Evolutionary conservation across 2,113 vertebrate species (phyloP), one percentile per base, ranked within the genome.

Genomic region (Coptodon rendalli): DNA sequence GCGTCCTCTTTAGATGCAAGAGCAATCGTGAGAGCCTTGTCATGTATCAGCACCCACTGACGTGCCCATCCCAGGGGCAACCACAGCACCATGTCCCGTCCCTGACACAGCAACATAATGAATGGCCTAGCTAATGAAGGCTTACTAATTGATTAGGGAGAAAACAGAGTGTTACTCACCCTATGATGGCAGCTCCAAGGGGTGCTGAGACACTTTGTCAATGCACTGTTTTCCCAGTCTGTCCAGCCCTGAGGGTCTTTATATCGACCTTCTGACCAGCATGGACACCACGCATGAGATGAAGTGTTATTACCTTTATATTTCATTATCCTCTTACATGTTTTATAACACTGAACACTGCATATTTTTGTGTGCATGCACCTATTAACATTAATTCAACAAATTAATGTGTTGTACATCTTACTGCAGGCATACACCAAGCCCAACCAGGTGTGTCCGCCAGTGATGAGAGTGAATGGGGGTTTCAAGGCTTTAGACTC

Each of bases 151-250:
- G 96, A 96, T 96, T 95, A 94, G 89, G 90, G 95, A 93, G 96
- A 96, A 96, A 97, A 96, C 96, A 94, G 91, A 92, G 92, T 94
- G 96, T 96, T 93, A 96, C 89, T 97, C 96, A 96, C 85, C 87
- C 87, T 88, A 87, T 78, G 91, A 94, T 89, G 93, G 93, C 94
- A 90, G 95, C 89, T 94, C 88, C 87, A 85, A 94, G 93, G 90
- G 87, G 92, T 81, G 45, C 53, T 63, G 34, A 81, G 95, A 95
- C 95, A 96, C 92, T 94, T 95, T 87, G 94, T 97, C 94, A 92
- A 96, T 96, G 94, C 82, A 81, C 61, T 78, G 85, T 90, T 94
- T 93, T 93, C 87, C 79, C 83, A 83, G 48, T 81, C 83, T 52
- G 73, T 68, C 89, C 90, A 52, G 90, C 66, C 86, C 61, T 84